Evolutionary conservation across 2,888 invertebrate species (phyloP), one percentile per base, ranked within the genome.

Genomic region (Chymomyza amoena): DNA sequence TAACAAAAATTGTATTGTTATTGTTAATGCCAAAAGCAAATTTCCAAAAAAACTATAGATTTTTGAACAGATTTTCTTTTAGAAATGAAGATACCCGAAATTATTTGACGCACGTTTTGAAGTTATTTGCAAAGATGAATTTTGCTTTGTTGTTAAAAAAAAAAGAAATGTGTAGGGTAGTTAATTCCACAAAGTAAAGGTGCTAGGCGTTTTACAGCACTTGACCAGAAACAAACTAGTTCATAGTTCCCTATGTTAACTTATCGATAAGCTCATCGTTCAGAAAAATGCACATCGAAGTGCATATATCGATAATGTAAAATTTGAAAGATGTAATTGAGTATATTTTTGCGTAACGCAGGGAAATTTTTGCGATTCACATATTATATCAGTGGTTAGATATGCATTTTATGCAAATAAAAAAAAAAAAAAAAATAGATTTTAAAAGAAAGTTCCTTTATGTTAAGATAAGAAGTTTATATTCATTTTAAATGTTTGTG

Each of bases 41-140:
- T 64, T 7, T 13, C 62, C 59, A 69, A 75, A 75, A 65, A 75
- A 65, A 61, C 69, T 72, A 50, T 56, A n/a, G 56, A 63, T 68
- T 61, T 66, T 32, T 62, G 18, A 60, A 28, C 63, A 61, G 63
- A 65, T 67, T 66, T 62, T 18, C 15, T 52, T 63, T 59, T 28
- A 59, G 57, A 73, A 77, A 63, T 59, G 25, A 25, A 62, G 18
- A 68, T 82, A 82, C 80, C 84, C 83, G 85, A 82, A 82, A 69
- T 85, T 79, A 61, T 76, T 76, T 64, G 10, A 54, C 18, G 10
- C 18, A 7, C 18, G 25, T 57, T 57, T 57, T 57, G 57, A 57
- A 18, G 67, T 51, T 66, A 52, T 32, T 72, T 70, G 20, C 51
- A 59, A 69, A 67, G 66, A 69, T 76, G 68, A 45, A 28, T 72